Evolutionary conservation across 1,140 invertebrate genomes (phyloP), one percentile per base, ranked within the genome.

Genomic region (Magallana ariakensis): DNA sequence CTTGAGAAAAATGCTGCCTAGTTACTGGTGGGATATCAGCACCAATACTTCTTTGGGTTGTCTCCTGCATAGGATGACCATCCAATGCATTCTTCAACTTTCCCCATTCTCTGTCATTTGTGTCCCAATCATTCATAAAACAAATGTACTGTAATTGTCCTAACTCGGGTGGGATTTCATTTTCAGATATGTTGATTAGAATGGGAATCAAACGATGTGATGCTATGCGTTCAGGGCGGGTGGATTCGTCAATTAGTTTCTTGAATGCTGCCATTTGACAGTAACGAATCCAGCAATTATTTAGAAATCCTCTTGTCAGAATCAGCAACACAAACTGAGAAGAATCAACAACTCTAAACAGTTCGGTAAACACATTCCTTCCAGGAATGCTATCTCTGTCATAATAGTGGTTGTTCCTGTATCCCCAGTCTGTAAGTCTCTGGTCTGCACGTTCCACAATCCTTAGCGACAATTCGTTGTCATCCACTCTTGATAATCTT

Each of bases 331-430:
- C 80, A 54, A 54, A 82, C 19, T 56, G 46, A 13, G 80, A 82
- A 10, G 55, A 55, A 55, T 55, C 55, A n/a, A 82, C 55, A 15
- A 56, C 55, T 9, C 80, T 54, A 53, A 82, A 82, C n/a, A 82
- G 55, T 82, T 82, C 80, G n/a, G 53, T 82, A 26, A 82, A 82
- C 5, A 82, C 80, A 56, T 82, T 82, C 33, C 80, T 82, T 22
- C 80, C 80, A 1, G 80, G 80, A 56, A 82, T 54, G 19, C 53
- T 19, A 19, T 82, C 80, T 11, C 80, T 82, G 80, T 82, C 80
- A 82, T 82, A 16, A 16, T 82, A 82, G 33, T 82, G n/a, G 19
- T 54, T 82, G 13, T 55, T 82, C 13, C 16, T 15, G 46, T 82
- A 82, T 19, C 80, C 80, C 80, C 80, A 82, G 13, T 6, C 10